Evolutionary conservation across 2,888 invertebrate genomes (phyloP).

Genomic region (Stomorhina lunata): DNA sequence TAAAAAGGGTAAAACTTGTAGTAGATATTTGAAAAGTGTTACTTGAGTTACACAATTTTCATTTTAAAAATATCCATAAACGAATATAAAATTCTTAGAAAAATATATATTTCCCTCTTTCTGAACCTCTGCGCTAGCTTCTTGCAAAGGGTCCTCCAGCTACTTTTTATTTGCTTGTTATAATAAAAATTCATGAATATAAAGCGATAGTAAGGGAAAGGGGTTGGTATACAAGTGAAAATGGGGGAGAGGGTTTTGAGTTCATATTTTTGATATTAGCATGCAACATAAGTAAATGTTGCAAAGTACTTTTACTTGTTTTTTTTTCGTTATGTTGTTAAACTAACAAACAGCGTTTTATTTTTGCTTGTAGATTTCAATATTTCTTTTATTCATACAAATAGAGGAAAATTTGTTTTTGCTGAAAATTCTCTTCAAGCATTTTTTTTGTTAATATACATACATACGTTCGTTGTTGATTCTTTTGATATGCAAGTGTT

Average conservation of each 20-base stretch:
- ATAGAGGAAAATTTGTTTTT: not conserved
- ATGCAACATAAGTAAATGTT: constrained; percentile 48
- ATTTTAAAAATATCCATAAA: too few relatives aligned
- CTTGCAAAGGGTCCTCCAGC: not conserved
- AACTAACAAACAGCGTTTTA: constrained; percentile 43
- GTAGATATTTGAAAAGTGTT: too few relatives aligned
- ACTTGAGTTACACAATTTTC: too few relatives aligned
- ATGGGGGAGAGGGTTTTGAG: not conserved
- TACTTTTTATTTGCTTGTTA: not conserved
- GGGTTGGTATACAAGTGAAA: not conserved
- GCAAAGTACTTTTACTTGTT: constrained; percentile 36
- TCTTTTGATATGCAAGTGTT: constrained; percentile 47
- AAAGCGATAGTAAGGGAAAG: not conserved
- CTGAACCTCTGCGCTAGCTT: not conserved
- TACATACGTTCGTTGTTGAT: constrained; percentile 1
- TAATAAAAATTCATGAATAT: constrained; percentile 2
- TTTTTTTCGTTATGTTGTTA: constrained; percentile 9
- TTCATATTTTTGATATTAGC: constrained; percentile 20
- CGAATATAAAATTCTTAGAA: constrained; percentile 16
- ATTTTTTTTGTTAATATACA: not conserved
- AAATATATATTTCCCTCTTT: not conserved
- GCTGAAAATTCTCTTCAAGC: not conserved
- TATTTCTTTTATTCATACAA: not conserved
- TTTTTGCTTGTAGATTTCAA: constrained; percentile 10
- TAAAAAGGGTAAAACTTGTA: too few relatives aligned